Evolutionary conservation across 2,888 invertebrate species (phyloP).

Genomic region (Aphodius granarius): DNA sequence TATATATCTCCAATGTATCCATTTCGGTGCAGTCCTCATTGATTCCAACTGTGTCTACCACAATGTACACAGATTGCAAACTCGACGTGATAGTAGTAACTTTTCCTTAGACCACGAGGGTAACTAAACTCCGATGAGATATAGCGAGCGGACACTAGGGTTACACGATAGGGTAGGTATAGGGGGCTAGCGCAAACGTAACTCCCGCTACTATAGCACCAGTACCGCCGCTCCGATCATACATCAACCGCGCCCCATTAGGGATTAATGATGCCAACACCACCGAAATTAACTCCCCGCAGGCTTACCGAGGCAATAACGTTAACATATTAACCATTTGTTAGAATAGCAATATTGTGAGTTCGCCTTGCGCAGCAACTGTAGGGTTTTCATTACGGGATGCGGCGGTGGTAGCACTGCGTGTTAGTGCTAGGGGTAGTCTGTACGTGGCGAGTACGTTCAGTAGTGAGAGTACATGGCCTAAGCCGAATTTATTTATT

Average conservation of each 20-base stretch:
- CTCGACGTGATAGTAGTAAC: neutral
- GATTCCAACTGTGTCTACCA: neutral
- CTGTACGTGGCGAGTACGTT: neutral
- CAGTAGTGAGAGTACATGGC: neutral
- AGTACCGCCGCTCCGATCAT: constrained; percentile 45
- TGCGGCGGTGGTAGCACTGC: neutral
- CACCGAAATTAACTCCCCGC: constrained; percentile 57
- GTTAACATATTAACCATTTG: constrained; percentile 58
- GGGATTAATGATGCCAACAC: constrained; percentile 57
- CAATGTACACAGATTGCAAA: neutral
- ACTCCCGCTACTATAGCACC: neutral
- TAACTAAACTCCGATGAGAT: neutral
- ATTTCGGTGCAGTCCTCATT: too few species aligned
- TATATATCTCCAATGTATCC: neutral
- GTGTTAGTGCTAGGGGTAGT: neutral
- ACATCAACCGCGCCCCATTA: constrained; percentile 58
- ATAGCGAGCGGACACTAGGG: neutral
- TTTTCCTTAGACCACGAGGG: neutral
- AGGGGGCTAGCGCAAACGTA: neutral
- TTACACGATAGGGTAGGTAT: neutral
- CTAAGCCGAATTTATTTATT: constrained; percentile 13
- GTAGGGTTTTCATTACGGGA: constrained; percentile 1
- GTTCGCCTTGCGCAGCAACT: neutral
- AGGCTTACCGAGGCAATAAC: constrained; percentile 56
- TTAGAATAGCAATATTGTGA: constrained; percentile 51